Evolutionary conservation across 2,888 invertebrate genomes (phyloP).

Genomic region (Peribatodes rhomboidaria): DNA sequence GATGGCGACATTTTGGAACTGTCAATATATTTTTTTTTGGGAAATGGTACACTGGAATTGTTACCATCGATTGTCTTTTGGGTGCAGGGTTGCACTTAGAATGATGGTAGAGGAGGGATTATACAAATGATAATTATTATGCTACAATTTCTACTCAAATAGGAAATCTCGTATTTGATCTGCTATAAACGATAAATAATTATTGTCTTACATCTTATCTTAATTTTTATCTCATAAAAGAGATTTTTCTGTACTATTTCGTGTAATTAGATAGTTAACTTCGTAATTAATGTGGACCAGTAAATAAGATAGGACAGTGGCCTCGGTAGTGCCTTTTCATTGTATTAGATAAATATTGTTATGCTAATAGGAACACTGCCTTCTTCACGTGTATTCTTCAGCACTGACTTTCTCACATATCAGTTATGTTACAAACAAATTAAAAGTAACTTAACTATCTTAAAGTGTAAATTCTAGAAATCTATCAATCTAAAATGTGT

Average conservation of each 20-base stretch:
- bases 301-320: slow-evolving; percentile 75
- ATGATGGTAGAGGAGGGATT: slow-evolving; percentile 9
- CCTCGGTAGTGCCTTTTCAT: slow-evolving; percentile 83
- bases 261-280: slow-evolving; percentile 41
- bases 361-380: slow-evolving; percentile 64
- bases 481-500: slow-evolving; percentile 1
- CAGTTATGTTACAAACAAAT: slow-evolving; percentile 39
- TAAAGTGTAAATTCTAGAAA: background rate
- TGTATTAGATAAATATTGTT: slow-evolving; percentile 54
- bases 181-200: slow-evolving; percentile 35
- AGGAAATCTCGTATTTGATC: slow-evolving; percentile 27
- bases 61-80: background rate
- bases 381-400: slow-evolving; percentile 51
- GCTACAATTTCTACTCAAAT: background rate
- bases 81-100: slow-evolving; percentile 33
- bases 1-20: background rate
- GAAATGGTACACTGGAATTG: background rate
- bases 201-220: background rate
- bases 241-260: slow-evolving; percentile 13
- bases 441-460: slow-evolving; percentile 21
- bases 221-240: slow-evolving; percentile 36
- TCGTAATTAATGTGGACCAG: slow-evolving; percentile 75
- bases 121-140: slow-evolving; percentile 1
- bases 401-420: slow-evolving; percentile 53
- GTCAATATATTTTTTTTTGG: background rate